Evolutionary conservation across 2,888 invertebrate genomes (phyloP).

Genomic region (Ophion obscuratus): DNA sequence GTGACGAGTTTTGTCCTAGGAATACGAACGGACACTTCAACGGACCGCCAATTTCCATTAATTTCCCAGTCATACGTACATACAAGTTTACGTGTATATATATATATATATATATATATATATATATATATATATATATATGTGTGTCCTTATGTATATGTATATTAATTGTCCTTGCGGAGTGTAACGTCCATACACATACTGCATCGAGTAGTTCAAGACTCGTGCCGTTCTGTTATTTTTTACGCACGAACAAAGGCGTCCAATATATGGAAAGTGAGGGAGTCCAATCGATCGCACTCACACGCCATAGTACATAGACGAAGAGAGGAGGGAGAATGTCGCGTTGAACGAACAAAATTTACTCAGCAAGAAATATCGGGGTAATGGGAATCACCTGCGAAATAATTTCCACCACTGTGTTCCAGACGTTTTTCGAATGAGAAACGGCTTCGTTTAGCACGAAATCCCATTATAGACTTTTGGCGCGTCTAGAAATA

Average conservation of each 20-base stretch:
- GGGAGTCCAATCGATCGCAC: slow-evolving; percentile 42
- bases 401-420: neutral
- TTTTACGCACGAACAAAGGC: slow-evolving; percentile 35
- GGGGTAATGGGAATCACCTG: neutral
- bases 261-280: slow-evolving; percentile 28
- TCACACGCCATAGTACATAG: neutral
- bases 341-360: slow-evolving; percentile 8
- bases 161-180: slow-evolving; percentile 30
- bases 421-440: neutral
- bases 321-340: neutral
- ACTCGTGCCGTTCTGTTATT: slow-evolving; percentile 37
- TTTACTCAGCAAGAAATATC: neutral
- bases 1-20: slow-evolving; percentile 12
- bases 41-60: slow-evolving; percentile 46
- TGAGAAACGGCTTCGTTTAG: neutral
- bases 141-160: neutral
- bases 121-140: neutral
- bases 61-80: slow-evolving; percentile 15
- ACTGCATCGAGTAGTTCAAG: neutral
- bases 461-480: neutral
- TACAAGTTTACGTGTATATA: too few species aligned
- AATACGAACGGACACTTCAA: slow-evolving; percentile 22
- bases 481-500: neutral
- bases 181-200: neutral
- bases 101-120: neutral